Percentiles rank a stretch among this genome's conserved stretches.
These are phyloP conservation scores for Synergus japonicus DNA, from an alignment of 2,888 invertebrate genomes.

Conservation along the genomic window DNA sequence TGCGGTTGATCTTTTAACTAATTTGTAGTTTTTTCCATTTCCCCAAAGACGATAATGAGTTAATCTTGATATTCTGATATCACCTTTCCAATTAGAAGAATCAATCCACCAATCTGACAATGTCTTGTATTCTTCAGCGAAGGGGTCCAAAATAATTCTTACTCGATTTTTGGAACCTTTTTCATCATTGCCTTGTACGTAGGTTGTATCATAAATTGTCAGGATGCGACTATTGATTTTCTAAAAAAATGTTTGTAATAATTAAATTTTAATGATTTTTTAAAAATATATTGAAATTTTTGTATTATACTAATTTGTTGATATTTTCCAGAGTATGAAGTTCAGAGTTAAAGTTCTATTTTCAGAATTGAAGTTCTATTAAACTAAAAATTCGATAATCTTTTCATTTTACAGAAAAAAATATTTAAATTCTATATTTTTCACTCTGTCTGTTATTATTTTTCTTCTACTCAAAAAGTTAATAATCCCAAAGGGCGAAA, in stretches of 20 bases:
- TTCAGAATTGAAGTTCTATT: too few species aligned
- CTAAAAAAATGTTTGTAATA: neutral
- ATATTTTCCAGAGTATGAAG: too few species aligned
- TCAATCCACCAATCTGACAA: neutral
- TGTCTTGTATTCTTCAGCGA: neutral
- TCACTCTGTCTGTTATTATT: too few species aligned
- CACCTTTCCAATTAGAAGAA: neutral
- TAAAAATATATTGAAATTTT: too few species aligned
- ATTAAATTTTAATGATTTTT: too few species aligned
- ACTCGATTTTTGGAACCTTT: neutral
- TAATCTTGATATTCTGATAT: neutral
- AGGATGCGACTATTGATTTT: neutral
- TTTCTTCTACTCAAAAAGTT: too few species aligned
- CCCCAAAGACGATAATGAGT: constrained; percentile 1
- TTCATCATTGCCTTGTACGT: neutral
- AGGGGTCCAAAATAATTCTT: constrained; percentile 3
- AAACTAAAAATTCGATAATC: too few species aligned
- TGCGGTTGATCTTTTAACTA: neutral
- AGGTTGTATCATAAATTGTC: neutral
- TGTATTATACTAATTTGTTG: too few species aligned
- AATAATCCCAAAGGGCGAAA: too few species aligned
- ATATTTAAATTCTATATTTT: too few species aligned
- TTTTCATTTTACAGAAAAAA: too few species aligned
- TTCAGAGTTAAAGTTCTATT: too few species aligned
- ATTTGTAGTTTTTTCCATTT: neutral